These are phyloP conservation scores for Aspidiotus rigidus DNA, from an alignment of 2,888 invertebrate genomes.

Conservation along the genomic window DNA sequence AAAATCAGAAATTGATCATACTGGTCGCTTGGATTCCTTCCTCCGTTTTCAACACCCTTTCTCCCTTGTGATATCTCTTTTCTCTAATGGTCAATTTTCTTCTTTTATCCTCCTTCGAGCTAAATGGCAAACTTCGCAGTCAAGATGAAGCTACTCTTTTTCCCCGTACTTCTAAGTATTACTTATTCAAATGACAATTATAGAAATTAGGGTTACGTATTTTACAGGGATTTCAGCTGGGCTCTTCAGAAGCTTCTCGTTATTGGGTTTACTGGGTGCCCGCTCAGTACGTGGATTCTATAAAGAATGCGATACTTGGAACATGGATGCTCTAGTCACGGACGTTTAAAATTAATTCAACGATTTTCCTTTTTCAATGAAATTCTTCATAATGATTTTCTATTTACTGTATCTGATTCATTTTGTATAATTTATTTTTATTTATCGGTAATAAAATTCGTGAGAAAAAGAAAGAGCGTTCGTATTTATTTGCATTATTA, in stretches of 20 bases:
- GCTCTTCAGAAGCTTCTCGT: conserved; percentile 81
- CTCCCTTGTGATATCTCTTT: too few relatives aligned
- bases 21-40: too few relatives aligned
- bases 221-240: conserved; percentile 71
- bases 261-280: conserved; percentile 95
- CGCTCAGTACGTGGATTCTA: conserved; percentile 78
- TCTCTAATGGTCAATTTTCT: too few relatives aligned
- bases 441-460: too few relatives aligned
- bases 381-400: background rate
- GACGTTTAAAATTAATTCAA: background rate
- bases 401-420: too few relatives aligned
- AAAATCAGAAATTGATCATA: too few relatives aligned
- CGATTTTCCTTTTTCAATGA: conserved; percentile 18
- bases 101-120: too few relatives aligned
- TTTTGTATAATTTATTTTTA: too few relatives aligned
- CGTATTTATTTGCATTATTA: too few relatives aligned
- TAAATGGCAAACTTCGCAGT: too few relatives aligned
- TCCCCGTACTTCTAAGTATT: background rate
- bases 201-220: conserved; percentile 23
- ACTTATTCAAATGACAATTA: background rate
- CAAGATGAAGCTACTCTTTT: background rate
- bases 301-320: conserved; percentile 80
- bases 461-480: too few relatives aligned
- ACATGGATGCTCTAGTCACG: conserved; percentile 49
- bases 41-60: too few relatives aligned